A percentile compares a stretch with the other conserved stretches of the same genome.
phyloP scores from a whole-genome alignment of 2,888 invertebrate genomes.

The Copidosoma aretas region DNA sequence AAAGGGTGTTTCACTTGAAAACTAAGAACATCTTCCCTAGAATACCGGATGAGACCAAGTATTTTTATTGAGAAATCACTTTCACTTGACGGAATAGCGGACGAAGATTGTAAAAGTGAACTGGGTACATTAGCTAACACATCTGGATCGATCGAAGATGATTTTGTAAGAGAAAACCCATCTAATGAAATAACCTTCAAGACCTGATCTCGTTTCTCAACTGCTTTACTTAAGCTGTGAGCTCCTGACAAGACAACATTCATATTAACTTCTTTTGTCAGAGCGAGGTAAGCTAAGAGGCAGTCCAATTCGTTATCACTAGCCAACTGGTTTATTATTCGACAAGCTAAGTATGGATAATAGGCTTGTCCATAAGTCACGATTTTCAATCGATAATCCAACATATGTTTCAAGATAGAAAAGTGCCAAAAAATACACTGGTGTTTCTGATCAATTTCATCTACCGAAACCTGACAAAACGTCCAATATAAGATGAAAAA shows the following conservation, averaged over 20 bases:
- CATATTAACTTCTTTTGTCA: not conserved
- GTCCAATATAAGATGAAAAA: not conserved
- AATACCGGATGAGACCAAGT: not conserved
- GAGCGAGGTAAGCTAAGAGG: not conserved
- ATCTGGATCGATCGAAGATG: not conserved
- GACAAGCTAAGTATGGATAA: not conserved
- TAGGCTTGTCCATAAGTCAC: not conserved
- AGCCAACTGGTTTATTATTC: not conserved
- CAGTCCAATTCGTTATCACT: not conserved
- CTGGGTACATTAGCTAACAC: not conserved
- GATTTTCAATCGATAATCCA: not conserved
- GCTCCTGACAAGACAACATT: not conserved
- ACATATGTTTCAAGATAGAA: not conserved
- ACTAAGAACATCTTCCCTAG: not conserved
- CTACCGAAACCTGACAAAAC: not conserved
- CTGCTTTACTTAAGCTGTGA: not conserved
- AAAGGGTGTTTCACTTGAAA: not conserved
- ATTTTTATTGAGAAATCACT: not conserved
- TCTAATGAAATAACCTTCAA: not conserved
- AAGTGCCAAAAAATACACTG: not conserved
- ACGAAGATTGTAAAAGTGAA: not conserved
- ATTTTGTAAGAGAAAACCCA: not conserved
- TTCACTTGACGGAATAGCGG: not conserved
- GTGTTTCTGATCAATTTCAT: not conserved
- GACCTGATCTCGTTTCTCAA: not conserved